These are phyloP conservation scores for Subacronicta megacephala DNA, from an alignment of 2,888 invertebrate species.

Conservation along the genomic window DNA sequence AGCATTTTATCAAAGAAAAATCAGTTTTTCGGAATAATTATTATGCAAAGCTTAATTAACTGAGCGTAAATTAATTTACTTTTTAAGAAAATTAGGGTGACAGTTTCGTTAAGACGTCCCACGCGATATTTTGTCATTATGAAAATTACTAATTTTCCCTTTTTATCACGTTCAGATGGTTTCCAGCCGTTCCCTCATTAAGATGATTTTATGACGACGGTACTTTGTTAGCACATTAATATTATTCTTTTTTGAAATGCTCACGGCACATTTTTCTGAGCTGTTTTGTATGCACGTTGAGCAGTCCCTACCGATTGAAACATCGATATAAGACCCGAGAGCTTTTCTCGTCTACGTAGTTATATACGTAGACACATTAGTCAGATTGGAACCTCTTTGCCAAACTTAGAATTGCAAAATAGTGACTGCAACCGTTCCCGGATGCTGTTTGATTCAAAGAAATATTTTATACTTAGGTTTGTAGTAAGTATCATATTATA, in stretches of 20 bases:
- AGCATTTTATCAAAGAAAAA: conserved; percentile 74
- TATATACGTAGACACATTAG: conserved; percentile 81
- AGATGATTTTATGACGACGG: conserved; percentile 29
- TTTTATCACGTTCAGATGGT: conserved; percentile 36
- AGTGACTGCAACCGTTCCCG: conserved; percentile 77
- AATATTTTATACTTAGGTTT: conserved; percentile 66
- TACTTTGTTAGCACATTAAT: conserved; percentile 14
- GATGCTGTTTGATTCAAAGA: conserved; percentile 80
- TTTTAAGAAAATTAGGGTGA: conserved; percentile 70
- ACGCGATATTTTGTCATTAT: conserved; percentile 56
- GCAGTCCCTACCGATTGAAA: conserved; percentile 44
- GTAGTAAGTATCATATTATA: conserved; percentile 47
- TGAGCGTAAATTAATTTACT: conserved; percentile 73
- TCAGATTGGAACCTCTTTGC: conserved; percentile 85
- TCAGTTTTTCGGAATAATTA: conserved; percentile 74
- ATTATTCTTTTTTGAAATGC: neutral
- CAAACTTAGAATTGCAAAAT: conserved; percentile 87
- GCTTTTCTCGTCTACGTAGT: conserved; percentile 52
- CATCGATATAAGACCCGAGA: conserved; percentile 52
- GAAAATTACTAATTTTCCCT: conserved; percentile 53
- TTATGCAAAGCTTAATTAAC: conserved; percentile 85
- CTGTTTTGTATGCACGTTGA: conserved; percentile 31
- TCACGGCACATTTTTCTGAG: conserved; percentile 6
- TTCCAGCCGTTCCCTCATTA: conserved; percentile 27
- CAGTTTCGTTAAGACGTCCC: conserved; percentile 57